Percentiles rank a stretch among this genome's conserved stretches.
Evolutionary conservation across 92 coral and sea anemone genomes (phyloP).

Genomic region (Blastomussa wellsi): DNA sequence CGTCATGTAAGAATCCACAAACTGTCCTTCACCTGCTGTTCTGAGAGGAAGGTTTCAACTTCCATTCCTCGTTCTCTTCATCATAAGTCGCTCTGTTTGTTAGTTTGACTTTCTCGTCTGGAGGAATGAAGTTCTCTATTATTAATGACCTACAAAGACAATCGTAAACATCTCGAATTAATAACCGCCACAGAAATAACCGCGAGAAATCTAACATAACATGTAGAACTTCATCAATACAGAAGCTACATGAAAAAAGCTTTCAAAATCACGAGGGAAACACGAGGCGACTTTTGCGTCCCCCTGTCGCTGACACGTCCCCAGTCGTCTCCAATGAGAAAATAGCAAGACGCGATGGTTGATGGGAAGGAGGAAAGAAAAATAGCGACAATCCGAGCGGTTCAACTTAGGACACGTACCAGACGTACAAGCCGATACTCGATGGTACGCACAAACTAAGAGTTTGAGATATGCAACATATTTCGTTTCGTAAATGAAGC

Average conservation of each 20-base stretch:
- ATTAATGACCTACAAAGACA: constrained; percentile 63
- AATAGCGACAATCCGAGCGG: too few relatives aligned
- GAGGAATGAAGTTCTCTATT: constrained; percentile 91
- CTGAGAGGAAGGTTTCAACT: constrained; percentile 86
- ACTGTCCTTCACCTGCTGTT: constrained; percentile 61
- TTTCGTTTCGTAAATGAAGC: too few relatives aligned
- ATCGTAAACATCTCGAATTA: not conserved
- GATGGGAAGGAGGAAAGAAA: too few relatives aligned
- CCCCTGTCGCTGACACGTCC: too few relatives aligned
- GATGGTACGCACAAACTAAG: too few relatives aligned
- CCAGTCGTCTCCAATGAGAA: too few relatives aligned
- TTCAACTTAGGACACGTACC: too few relatives aligned
- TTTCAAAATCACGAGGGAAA: not conserved
- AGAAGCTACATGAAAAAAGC: not conserved
- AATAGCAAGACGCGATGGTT: too few relatives aligned
- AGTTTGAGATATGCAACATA: too few relatives aligned
- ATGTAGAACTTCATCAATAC: too few relatives aligned
- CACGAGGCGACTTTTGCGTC: too few relatives aligned
- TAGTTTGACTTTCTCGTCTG: constrained; percentile 84
- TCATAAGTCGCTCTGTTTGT: constrained; percentile 84
- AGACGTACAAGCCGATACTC: too few relatives aligned
- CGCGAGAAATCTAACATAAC: not conserved
- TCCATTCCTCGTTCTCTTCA: constrained; percentile 96
- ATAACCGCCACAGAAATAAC: not conserved
- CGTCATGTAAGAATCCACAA: not conserved